These are phyloP conservation scores for Arenaria interpres DNA, from an alignment of 2,113 vertebrate genomes.

Conservation along the genomic window DNA sequence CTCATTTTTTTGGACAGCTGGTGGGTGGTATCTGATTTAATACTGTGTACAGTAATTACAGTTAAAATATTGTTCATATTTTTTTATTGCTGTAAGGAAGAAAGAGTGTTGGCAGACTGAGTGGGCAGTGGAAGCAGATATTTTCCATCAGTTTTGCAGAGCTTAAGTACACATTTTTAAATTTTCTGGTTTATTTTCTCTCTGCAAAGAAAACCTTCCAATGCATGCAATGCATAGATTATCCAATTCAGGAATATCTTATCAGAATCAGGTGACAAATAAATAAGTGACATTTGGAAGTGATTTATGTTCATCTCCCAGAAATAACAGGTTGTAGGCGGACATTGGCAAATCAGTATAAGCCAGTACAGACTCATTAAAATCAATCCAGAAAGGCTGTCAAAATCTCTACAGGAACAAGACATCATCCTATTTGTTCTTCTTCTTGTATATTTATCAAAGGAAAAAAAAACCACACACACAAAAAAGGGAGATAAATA, in stretches of 20 bases:
- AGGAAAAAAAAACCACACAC: background rate
- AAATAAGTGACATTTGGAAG: conserved; percentile 10
- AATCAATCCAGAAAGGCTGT: background rate
- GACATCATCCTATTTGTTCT: background rate
- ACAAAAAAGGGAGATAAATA: background rate
- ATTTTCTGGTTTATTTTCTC: background rate
- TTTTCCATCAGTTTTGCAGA: conserved; percentile 34
- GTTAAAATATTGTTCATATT: conserved; percentile 62
- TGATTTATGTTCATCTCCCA: background rate
- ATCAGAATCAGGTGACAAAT: conserved; percentile 1
- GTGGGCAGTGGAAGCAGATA: conserved; percentile 54
- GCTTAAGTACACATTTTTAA: background rate
- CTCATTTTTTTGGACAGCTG: conserved; percentile 51
- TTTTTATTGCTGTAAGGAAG: conserved; percentile 45
- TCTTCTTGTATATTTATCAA: background rate
- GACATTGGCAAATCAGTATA: background rate
- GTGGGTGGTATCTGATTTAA: conserved; percentile 56
- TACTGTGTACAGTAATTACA: conserved; percentile 64
- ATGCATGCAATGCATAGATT: background rate
- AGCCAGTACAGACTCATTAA: conserved; percentile 29
- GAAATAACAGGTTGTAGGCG: conserved; percentile 16
- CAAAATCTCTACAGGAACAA: conserved; percentile 13
- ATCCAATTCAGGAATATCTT: background rate
- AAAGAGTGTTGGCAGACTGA: conserved; percentile 50
- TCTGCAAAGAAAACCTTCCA: background rate